These are phyloP conservation scores for Coregonus ussuriensis DNA, from an alignment of 2,797 vertebrate genomes.

Conservation along the genomic window DNA sequence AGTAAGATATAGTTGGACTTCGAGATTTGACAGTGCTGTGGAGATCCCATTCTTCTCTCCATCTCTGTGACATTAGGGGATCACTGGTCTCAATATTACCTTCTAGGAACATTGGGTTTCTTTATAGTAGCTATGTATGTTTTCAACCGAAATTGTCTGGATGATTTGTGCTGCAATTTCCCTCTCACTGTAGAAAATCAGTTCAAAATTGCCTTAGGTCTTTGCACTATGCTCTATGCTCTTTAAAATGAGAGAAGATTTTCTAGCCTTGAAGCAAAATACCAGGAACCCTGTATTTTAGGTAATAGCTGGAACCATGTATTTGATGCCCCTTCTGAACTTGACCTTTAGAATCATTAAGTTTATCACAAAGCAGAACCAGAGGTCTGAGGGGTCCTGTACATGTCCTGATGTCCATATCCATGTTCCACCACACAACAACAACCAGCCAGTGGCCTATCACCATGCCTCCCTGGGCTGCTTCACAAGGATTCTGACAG, in stretches of 20 bases:
- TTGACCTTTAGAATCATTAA: conserved; percentile 32
- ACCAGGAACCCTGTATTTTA: background rate
- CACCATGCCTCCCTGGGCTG: background rate
- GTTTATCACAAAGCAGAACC: background rate
- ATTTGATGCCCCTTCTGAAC: conserved; percentile 13
- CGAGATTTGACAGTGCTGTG: background rate
- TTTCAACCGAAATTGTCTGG: conserved; percentile 1
- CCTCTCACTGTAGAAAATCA: no score
- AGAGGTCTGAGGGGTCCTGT: background rate
- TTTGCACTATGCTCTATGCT: no score
- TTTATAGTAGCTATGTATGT: conserved; percentile 7
- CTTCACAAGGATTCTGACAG: background rate
- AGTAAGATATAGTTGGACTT: background rate
- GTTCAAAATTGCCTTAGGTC: no score
- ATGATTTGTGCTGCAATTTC: no score
- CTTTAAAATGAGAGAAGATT: no score
- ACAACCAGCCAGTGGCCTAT: background rate
- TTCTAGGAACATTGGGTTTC: conserved; percentile 1
- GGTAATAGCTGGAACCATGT: background rate
- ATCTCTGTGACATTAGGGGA: background rate
- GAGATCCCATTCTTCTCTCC: background rate
- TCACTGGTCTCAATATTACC: background rate
- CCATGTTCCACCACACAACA: background rate
- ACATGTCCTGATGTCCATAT: no score
- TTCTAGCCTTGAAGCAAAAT: no score